phyloP scores from a whole-genome alignment of 2,113 vertebrate genomes.

The Tonatia bakeri region DNA sequence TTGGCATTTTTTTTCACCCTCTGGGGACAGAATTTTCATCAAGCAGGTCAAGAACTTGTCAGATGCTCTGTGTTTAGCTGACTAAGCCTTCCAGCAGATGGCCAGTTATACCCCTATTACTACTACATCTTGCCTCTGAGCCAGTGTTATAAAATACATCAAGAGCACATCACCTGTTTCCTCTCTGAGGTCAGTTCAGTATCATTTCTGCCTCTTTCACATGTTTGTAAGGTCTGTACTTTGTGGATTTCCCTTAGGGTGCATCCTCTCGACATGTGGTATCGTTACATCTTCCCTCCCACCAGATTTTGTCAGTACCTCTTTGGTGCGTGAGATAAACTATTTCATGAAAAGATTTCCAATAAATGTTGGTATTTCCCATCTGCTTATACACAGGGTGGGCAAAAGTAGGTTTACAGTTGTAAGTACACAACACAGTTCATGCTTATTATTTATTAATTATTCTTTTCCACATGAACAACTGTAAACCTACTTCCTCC shows the following conservation, averaged over 20 bases:
- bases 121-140: not conserved
- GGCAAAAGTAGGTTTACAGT: not conserved
- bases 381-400: not conserved
- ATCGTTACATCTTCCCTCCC: not conserved
- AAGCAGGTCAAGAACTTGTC: slow-evolving; percentile 22
- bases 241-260: not conserved
- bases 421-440: not conserved
- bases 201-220: not conserved
- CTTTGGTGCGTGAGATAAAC: not conserved
- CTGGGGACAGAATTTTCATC: not conserved
- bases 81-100: slow-evolving; percentile 24
- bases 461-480: not conserved
- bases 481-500: not conserved
- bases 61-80: not conserved
- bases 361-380: not conserved
- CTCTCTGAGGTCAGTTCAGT: not conserved
- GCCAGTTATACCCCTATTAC: not conserved
- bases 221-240: not conserved
- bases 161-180: slow-evolving; percentile 3
- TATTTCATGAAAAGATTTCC: not conserved
- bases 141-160: not conserved
- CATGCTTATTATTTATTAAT: not conserved
- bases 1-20: not conserved
- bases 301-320: not conserved
- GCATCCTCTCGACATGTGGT: not conserved